These are phyloP conservation scores for Drosophila setosimentum DNA, from an alignment of 2,888 invertebrate genomes.

Conservation along the genomic window DNA sequence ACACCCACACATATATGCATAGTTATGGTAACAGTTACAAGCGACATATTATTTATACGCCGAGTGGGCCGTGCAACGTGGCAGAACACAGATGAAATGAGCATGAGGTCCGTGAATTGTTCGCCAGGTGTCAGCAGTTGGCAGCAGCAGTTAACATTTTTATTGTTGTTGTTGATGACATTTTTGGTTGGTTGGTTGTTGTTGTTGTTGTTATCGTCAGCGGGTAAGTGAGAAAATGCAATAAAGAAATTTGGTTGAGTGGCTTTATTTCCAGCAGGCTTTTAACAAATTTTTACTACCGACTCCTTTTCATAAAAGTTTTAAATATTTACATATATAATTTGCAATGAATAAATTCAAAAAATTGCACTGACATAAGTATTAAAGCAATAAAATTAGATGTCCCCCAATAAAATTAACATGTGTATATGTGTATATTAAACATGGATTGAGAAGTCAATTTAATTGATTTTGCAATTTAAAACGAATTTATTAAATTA, in stretches of 20 bases:
- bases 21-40: conserved; percentile 56
- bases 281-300: conserved; percentile 18
- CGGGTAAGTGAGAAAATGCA: conserved; percentile 38
- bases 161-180: conserved; percentile 40
- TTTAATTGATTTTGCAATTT: neutral
- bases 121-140: conserved; percentile 62
- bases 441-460: neutral
- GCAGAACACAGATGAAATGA: conserved; percentile 30
- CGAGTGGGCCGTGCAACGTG: conserved; percentile 57
- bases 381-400: neutral
- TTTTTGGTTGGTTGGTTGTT: conserved; percentile 48
- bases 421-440: no score
- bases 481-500: neutral
- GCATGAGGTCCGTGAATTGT: conserved; percentile 48
- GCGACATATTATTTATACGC: conserved; percentile 74
- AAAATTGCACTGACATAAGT: neutral
- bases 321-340: neutral
- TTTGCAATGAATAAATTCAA: no score
- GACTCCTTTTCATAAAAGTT: conserved; percentile 4
- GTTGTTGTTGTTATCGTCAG: conserved; percentile 21
- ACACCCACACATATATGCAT: conserved; percentile 22
- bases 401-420: neutral
- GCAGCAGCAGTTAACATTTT: conserved; percentile 27
- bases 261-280: conserved; percentile 37
- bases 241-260: conserved; percentile 43